phyloP scores from a whole-genome alignment of 2,797 vertebrate species.

The Protonibea diacanthus region DNA sequence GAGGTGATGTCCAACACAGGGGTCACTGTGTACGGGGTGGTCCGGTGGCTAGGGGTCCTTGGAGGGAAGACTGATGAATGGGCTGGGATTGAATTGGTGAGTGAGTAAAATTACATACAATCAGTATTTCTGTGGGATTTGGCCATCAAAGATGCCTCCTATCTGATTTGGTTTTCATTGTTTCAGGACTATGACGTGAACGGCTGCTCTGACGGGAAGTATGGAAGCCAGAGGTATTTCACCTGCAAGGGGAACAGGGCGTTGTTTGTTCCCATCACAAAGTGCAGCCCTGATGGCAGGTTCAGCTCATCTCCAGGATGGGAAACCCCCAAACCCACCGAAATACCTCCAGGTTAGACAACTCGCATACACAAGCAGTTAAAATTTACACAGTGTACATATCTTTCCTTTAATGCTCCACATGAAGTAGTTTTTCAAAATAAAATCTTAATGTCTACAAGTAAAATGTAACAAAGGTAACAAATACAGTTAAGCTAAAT shows the following conservation, averaged over 20 bases:
- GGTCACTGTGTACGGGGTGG: conserved; percentile 80
- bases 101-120: conserved; percentile 1
- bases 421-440: too few relatives aligned
- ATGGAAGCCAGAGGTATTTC: conserved; percentile 79
- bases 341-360: conserved; percentile 71
- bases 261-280: conserved; percentile 82
- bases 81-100: conserved; percentile 86
- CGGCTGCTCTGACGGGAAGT: conserved; percentile 79
- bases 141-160: neutral
- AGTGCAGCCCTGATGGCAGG: conserved; percentile 83
- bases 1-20: conserved; percentile 77
- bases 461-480: too few relatives aligned
- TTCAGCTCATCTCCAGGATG: conserved; percentile 58
- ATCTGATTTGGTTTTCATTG: conserved; percentile 4
- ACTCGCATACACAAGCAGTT: neutral
- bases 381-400: neutral
- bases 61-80: conserved; percentile 71
- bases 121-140: neutral
- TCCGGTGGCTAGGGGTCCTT: conserved; percentile 83
- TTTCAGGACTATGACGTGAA: conserved; percentile 81
- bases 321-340: conserved; percentile 29
- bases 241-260: conserved; percentile 77
- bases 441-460: too few relatives aligned
- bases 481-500: too few relatives aligned
- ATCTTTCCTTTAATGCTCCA: too few relatives aligned